Evolutionary conservation across 2,113 vertebrate species (phyloP), one percentile per base, ranked within the genome.

Genomic region (Vicugna pacos): DNA sequence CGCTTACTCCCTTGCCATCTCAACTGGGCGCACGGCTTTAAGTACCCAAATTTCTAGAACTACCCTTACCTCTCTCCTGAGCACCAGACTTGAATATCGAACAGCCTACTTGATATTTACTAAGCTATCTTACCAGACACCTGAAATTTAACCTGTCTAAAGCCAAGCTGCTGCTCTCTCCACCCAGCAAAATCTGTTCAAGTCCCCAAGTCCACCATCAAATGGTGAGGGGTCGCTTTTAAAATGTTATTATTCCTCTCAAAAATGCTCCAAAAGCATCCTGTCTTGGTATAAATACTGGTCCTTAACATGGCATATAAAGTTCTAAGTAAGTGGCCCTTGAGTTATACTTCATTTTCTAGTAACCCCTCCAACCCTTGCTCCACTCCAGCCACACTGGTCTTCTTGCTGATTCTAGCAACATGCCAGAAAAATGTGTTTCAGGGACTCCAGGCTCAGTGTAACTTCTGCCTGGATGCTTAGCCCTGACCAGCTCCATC

Each of bases 131-230:
- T 81, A 69, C 38, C 42, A 93, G 62, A 48, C 5, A n/a, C 30
- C 30, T 87, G 50, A 82, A 92, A 93, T 87, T 67, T 46, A 90
- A 82, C 48, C 14, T 38, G 12, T 82, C 56, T 11, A 24, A 95
- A 91, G 67, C 38, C 30, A 87, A 89, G 35, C 6, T 91, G 58
- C 28, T 35, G 54, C 46, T 56, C 35, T 84, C 58, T 65, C 62
- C 48, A 69, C 22, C 8, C 52, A 83, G 73, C 80, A 94, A 90
- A 95, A 90, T 86, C 52, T 86, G 76, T 16, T 92, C 2, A 17
- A 95, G 69, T 83, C 8, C 24, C 46, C 0, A 35, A 73, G 16
- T 38, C 42, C 10, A 20, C 48, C 24, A 88, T 73, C 32, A 83
- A 24, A 3, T 70, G 32, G 38, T 0, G 17, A 58, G 30, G 14